These are phyloP conservation scores for Aurelia sp. DNA, from an alignment of 30 jellyfish, hydroid and myxozoan species.

Conservation along the genomic window DNA sequence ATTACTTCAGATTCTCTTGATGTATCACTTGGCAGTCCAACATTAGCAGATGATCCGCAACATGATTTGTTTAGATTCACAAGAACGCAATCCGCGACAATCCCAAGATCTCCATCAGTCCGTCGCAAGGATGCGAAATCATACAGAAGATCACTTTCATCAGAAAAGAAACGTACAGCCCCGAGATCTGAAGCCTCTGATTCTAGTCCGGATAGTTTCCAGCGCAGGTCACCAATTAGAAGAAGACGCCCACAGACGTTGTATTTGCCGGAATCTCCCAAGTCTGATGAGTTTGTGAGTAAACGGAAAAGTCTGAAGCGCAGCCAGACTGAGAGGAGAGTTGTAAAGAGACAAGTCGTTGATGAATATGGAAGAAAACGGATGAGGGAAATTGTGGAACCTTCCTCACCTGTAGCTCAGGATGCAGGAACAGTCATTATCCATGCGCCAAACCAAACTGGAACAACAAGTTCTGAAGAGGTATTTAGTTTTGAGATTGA, in stretches of 20 bases:
- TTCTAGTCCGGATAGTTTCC: conserved; percentile 13
- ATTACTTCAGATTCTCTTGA: conserved; percentile 17
- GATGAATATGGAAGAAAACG: conserved; percentile 88
- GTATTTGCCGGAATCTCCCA: conserved; percentile 27
- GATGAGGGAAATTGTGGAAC: conserved; percentile 72
- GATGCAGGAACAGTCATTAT: conserved; percentile 73
- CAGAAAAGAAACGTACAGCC: conserved; percentile 2
- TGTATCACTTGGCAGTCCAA: conserved; percentile 32
- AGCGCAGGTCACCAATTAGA: conserved; percentile 36
- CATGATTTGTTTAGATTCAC: conserved; percentile 42
- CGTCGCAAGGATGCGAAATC: conserved; percentile 34
- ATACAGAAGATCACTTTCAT: conserved; percentile 42
- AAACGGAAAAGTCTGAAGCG: conserved; percentile 59
- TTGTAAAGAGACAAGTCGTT: conserved; percentile 64
- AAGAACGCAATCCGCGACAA: conserved; percentile 49
- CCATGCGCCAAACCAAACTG: conserved; percentile 80
- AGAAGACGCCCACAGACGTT: conserved; percentile 43
- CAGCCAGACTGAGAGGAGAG: conserved; percentile 78
- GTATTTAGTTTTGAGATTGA: not conserved
- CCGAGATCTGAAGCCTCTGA: not conserved
- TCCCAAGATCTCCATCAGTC: conserved; percentile 58
- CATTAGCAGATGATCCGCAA: conserved; percentile 52
- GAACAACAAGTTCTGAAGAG: conserved; percentile 83
- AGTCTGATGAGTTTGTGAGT: conserved; percentile 13
- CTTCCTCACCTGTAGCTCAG: conserved; percentile 49